Evolutionary conservation across 1,140 invertebrate species (phyloP), one percentile per base, ranked within the genome.

Genomic region (Leptinotarsa lineolata): DNA sequence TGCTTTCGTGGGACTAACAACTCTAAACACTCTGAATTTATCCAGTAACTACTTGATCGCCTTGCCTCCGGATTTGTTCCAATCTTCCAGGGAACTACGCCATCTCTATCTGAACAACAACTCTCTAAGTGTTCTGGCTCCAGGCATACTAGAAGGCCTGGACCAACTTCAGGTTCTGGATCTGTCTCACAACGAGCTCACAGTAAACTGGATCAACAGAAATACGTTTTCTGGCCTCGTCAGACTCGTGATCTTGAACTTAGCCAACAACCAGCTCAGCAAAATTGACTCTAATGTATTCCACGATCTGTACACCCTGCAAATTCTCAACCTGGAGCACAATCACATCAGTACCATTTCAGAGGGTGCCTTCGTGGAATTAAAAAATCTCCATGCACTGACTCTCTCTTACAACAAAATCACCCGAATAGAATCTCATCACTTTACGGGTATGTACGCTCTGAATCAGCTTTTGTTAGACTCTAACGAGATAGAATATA

Each of bases 101-200:
- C 89, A 92, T 80, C 86, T 96, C 59, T 88, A 94, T 78, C 84
- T 95, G 13, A 91, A 91, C 79, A 95, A 95, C 80, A 95, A 96
- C 83, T 91, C 92, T 2, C 84, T 96, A 70, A 89, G 89, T 77
- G 90, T 92, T 4, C 85, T 95, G 18, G 92, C 92, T 4, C 92
- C 92, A 1, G 92, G 92, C 2, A 80, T 95, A 16, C 88, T 96
- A 75, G 90, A 91, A 76, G 89, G 90, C 16, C 86, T 97, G 72
- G 90, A 92, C 73, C 89, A 93, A 78, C 85, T 97, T 24, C 89
- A 92, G 83, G 87, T 90, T 18, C 85, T 97, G 46, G 93, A 96
- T 84, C 84, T 95, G 44, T 92, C 92, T 18, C 82, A 86, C 74
- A 95, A 96, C 83, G 88, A 91, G 78, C 83, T 97, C n/a, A 91